A percentile compares a stretch with the other conserved stretches of the same genome.
phyloP scores from a whole-genome alignment of 2,888 invertebrate genomes.

The Rhorus exstirpatorius region DNA sequence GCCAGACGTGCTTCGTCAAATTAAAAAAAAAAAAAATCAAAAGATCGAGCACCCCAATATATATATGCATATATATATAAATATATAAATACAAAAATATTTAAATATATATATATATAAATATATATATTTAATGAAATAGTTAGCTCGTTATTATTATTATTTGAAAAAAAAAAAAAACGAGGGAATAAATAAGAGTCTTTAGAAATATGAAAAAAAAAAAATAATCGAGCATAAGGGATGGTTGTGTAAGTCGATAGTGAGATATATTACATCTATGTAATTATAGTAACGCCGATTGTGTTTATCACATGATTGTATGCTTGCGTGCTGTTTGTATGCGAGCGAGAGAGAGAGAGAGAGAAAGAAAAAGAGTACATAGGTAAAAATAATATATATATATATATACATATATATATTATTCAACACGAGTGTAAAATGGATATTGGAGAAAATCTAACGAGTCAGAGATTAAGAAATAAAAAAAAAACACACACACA shows the following conservation, averaged over 20 bases:
- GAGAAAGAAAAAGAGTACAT: conserved; percentile 35
- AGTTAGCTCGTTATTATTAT: conserved; percentile 48
- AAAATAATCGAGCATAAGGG: conserved; percentile 37
- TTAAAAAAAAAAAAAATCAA: too few species aligned
- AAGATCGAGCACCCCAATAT: neutral
- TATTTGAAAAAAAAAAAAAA: conserved; percentile 27
- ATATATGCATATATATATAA: neutral
- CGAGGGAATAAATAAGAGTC: conserved; percentile 36
- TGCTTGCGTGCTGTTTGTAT: conserved; percentile 62
- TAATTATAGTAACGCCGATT: conserved; percentile 67
- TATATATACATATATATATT: conserved; percentile 28
- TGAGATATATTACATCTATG: conserved; percentile 49
- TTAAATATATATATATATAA: conserved; percentile 35
- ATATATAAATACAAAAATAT: conserved; percentile 14
- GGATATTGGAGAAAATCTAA: conserved; percentile 58
- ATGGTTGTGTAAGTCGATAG: conserved; percentile 60
- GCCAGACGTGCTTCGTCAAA: too few species aligned
- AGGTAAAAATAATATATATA: conserved; percentile 42
- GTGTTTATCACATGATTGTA: conserved; percentile 67
- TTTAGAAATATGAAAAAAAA: conserved; percentile 47
- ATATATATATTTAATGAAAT: conserved; percentile 49
- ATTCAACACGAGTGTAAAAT: conserved; percentile 66
- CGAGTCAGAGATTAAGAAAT: conserved; percentile 44
- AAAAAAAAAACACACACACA: conserved; percentile 50
- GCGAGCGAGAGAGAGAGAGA: conserved; percentile 40